Percentiles rank a stretch among this genome's conserved stretches.
Conservation (phyloP, 2,888 invertebrate species). For the Mamestra brassicae region DNA sequence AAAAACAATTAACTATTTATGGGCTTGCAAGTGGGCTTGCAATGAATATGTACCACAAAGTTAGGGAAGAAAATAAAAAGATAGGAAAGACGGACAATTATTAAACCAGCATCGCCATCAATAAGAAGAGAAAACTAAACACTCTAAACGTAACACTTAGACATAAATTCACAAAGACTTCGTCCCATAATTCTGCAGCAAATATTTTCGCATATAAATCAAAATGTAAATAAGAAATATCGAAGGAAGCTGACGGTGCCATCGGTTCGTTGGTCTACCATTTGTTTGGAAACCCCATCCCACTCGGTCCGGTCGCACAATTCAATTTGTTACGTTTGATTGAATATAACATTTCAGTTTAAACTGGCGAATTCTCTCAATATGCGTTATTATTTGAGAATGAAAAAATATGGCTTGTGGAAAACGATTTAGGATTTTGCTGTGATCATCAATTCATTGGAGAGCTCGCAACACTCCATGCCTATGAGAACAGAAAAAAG, state of each 20-base stretch:
- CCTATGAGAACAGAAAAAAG: not conserved
- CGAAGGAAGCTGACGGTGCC: conserved; percentile 59
- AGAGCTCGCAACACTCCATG: not conserved
- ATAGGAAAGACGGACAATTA: no score
- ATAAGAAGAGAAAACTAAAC: not conserved
- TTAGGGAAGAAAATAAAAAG: not conserved
- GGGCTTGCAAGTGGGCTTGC: no score
- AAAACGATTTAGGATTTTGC: not conserved
- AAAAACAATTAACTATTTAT: no score
- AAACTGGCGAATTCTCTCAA: conserved; percentile 54
- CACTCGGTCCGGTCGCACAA: conserved; percentile 70
- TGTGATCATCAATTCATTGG: not conserved
- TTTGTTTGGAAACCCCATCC: conserved; percentile 78
- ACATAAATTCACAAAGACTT: conserved; percentile 3
- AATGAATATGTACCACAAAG: not conserved
- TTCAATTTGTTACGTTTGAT: conserved; percentile 74
- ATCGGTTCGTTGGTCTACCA: conserved; percentile 77
- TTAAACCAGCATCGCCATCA: not conserved
- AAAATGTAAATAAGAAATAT: conserved; percentile 64
- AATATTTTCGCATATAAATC: conserved; percentile 57
- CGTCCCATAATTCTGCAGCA: conserved; percentile 34
- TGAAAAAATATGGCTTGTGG: conserved; percentile 19
- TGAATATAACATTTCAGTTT: conserved; percentile 61
- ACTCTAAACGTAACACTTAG: not conserved
- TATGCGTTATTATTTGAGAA: conserved; percentile 44